Evolutionary conservation across 2,888 invertebrate genomes (phyloP), one percentile per base, ranked within the genome.

Genomic region (Dryomyza anilis): DNA sequence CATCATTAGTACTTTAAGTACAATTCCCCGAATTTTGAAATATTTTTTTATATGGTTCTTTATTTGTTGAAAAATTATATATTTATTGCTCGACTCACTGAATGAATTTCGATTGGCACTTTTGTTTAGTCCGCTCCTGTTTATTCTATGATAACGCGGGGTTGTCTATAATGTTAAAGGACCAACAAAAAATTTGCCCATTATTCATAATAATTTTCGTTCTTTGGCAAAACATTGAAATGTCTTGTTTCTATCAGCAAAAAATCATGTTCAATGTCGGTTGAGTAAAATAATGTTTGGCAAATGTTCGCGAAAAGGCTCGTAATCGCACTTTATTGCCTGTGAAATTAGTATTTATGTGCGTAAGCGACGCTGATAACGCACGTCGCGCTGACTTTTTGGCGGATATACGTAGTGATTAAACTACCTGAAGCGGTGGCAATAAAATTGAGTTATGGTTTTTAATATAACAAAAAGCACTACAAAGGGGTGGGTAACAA

Each of bases 331-430:
- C 80, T 81, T 81, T 81, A 82, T 81, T 78, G 80, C 79, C 81
- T 78, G 81, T 79, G 82, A 81, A 81, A 81, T 81, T 81, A 80
- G 80, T 82, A 81, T 82, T 82, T 81, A 81, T 81, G 74, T 71
- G 66, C 75, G 75, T 72, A 66, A 62, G 65, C 53, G 52, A 43
- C 63, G 36, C 60, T 48, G 59, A 21, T 53, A 27, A 62, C 19
- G 53, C 19, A 56, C 56, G 58, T 14, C 27, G 21, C 53, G 19
- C 53, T n/a, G 53, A 52, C 53, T 46, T 45, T n/a, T 64, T 55
- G 27, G 56, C 63, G 76, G 78, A 78, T 78, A 78, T 76, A 78
- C 77, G 76, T 77, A 75, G 75, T 77, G 78, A 78, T 77, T 76
- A 78, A 77, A 77, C 74, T 79, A 78, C 78, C 78, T 80, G 79